Evolutionary conservation across 2,888 invertebrate species (phyloP).

Genomic region (Colletes collaris): DNA sequence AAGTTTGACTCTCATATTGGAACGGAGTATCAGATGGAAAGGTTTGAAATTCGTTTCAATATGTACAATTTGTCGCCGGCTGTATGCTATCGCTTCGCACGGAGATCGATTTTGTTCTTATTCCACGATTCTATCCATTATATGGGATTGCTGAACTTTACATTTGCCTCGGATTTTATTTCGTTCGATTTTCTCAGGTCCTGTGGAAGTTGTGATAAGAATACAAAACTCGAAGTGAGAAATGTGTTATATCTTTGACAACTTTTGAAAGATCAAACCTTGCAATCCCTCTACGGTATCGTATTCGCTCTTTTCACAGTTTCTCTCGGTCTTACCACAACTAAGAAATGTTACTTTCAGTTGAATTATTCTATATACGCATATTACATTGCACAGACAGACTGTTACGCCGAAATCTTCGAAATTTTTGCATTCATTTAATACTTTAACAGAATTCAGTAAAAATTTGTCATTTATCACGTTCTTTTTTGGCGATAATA

Average conservation of each 20-base stretch:
- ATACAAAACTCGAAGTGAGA: conserved; percentile 38
- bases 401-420: no score
- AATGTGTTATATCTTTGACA: conserved; percentile 37
- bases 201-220: conserved; percentile 34
- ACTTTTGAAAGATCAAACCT: conserved; percentile 13
- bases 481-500: no score
- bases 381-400: no score
- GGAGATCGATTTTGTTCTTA: conserved; percentile 60
- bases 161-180: conserved; percentile 56
- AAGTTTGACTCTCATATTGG: conserved; percentile 6
- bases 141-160: conserved; percentile 59
- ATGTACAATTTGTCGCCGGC: conserved; percentile 59
- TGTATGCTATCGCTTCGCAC: conserved; percentile 43
- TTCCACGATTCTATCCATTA: conserved; percentile 58
- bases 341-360: neutral
- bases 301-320: neutral
- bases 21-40: conserved; percentile 35
- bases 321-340: no score
- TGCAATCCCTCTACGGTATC: neutral
- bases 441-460: no score
- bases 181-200: conserved; percentile 49
- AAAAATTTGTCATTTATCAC: no score
- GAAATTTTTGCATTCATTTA: no score
- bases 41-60: conserved; percentile 58
- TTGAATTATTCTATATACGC: neutral